These are phyloP conservation scores for Aptenodytes patagonicus DNA, from an alignment of 2,113 vertebrate genomes.

Conservation along the genomic window DNA sequence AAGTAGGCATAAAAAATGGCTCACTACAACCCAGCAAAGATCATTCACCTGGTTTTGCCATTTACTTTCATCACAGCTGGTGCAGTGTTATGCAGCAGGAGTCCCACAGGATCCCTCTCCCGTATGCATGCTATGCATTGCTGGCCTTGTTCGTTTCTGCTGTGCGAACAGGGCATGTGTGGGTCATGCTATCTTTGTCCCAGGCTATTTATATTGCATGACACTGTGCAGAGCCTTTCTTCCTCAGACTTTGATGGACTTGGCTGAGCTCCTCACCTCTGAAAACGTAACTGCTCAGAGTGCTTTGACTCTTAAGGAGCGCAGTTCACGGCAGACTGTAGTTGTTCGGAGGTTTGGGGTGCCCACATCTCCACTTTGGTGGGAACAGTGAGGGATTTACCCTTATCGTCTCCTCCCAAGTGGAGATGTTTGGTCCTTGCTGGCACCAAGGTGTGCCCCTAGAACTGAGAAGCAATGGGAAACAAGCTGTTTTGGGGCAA, in stretches of 20 bases:
- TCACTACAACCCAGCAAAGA: not conserved
- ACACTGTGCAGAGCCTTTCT: not conserved
- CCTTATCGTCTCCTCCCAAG: not conserved
- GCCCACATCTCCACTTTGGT: not conserved
- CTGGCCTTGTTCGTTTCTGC: not conserved
- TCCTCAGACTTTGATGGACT: not conserved
- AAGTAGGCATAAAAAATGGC: not conserved
- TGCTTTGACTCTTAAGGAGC: not conserved
- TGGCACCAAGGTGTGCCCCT: not conserved
- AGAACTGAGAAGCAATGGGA: not conserved
- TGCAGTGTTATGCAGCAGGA: not conserved
- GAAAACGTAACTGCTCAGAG: not conserved
- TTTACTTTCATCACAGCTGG: not conserved
- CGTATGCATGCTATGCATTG: not conserved
- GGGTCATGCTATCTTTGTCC: conserved; percentile 1
- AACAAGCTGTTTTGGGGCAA: not conserved
- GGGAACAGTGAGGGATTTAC: not conserved
- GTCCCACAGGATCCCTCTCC: not conserved
- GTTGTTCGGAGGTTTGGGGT: not conserved
- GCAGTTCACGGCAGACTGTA: not conserved
- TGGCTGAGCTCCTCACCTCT: not conserved
- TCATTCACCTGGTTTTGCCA: not conserved
- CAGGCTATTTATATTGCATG: not conserved
- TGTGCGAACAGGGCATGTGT: not conserved
- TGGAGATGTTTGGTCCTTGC: not conserved